Percentiles rank a stretch among this genome's conserved stretches.
These are phyloP conservation scores for Tenualosa ilisha DNA, from an alignment of 2,797 vertebrate species.

Conservation along the genomic window DNA sequence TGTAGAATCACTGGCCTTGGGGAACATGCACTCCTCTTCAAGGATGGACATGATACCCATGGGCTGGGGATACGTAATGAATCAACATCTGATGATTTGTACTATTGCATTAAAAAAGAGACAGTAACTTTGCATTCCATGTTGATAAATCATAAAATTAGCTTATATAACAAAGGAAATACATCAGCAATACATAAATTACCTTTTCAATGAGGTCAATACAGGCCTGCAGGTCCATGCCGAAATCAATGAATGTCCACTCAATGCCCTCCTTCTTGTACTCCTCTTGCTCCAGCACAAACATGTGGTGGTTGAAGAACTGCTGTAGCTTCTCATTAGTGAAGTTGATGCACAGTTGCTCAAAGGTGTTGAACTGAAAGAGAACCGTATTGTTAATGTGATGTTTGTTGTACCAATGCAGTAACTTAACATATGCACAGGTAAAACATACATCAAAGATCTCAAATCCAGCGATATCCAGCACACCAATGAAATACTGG, in stretches of 20 bases:
- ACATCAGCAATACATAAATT: background rate
- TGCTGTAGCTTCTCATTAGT: constrained; percentile 79
- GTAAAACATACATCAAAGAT: constrained; percentile 67
- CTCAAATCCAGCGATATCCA: constrained; percentile 78
- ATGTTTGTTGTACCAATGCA: too few relatives aligned
- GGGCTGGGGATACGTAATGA: constrained; percentile 42
- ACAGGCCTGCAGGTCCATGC: constrained; percentile 77
- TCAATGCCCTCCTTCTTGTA: constrained; percentile 78
- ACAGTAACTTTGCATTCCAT: too few relatives aligned
- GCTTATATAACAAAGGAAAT: too few relatives aligned
- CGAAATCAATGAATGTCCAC: constrained; percentile 79
- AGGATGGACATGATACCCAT: constrained; percentile 77
- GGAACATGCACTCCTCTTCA: constrained; percentile 80
- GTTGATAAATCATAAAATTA: too few relatives aligned
- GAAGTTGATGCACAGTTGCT: constrained; percentile 86
- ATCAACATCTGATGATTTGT: background rate
- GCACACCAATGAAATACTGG: constrained; percentile 77
- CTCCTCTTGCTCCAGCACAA: constrained; percentile 77
- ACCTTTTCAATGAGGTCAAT: constrained; percentile 82
- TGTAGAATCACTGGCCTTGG: constrained; percentile 75
- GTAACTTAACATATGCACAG: too few relatives aligned
- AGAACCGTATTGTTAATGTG: too few relatives aligned
- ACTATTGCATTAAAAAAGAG: too few relatives aligned
- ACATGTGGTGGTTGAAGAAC: constrained; percentile 80
- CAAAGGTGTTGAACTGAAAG: constrained; percentile 78